Conservation (phyloP, 2,113 vertebrate genomes). For the Chlamydotis undulata region DNA sequence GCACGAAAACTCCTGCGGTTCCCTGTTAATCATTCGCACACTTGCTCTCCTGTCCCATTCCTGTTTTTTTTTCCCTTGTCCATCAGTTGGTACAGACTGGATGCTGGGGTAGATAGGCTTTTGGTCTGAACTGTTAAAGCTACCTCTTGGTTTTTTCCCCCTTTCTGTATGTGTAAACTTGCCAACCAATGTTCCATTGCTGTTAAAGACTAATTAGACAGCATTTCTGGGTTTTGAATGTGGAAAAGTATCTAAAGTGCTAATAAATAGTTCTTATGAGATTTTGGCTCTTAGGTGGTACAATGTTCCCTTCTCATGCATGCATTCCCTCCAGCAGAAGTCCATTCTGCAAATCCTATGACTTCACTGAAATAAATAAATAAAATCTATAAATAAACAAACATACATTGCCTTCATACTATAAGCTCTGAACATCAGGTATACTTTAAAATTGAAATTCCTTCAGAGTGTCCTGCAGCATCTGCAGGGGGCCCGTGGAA, state of each 20-base stretch:
- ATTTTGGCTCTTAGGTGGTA: not conserved
- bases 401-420: not conserved
- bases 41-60: not conserved
- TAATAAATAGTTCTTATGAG: not conserved
- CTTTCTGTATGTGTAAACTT: not conserved
- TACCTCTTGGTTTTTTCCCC: fast-evolving
- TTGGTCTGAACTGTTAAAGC: not conserved
- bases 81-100: not conserved
- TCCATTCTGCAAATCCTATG: not conserved
- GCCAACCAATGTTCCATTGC: not conserved
- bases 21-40: not conserved
- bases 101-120: not conserved
- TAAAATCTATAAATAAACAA: not conserved
- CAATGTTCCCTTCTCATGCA: not conserved
- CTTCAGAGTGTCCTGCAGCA: not conserved
- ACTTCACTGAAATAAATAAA: not conserved
- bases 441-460: not conserved
- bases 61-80: not conserved
- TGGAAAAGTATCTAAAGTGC: not conserved
- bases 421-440: not conserved
- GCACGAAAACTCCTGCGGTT: not conserved
- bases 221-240: not conserved
- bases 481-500: not conserved
- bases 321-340: not conserved
- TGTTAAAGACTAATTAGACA: not conserved